A percentile compares a stretch with the other conserved stretches of the same genome.
These are phyloP conservation scores for Papio anubis DNA, from an alignment of 2,113 vertebrate species.

Conservation along the genomic window DNA sequence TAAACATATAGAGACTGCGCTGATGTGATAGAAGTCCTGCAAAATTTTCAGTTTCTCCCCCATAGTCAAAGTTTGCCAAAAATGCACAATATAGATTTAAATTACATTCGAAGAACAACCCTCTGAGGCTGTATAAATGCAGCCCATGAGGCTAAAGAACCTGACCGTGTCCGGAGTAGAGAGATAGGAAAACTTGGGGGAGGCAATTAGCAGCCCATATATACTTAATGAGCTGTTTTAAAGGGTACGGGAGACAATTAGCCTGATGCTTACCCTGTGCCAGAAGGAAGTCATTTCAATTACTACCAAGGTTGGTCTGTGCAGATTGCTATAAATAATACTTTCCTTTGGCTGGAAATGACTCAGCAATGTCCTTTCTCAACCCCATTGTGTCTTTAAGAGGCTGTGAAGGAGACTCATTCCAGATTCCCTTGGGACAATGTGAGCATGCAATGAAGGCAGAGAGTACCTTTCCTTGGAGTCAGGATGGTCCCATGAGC, in stretches of 20 bases:
- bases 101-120: background rate
- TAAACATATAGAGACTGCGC: background rate
- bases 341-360: constrained; percentile 25
- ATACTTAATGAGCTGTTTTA: background rate
- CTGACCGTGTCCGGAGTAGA: background rate
- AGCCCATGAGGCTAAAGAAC: background rate
- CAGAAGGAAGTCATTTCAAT: constrained; percentile 39
- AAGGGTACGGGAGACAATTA: constrained; percentile 6
- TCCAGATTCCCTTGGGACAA: background rate
- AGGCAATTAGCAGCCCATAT: background rate
- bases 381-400: background rate
- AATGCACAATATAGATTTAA: background rate
- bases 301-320: constrained; percentile 6
- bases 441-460: background rate
- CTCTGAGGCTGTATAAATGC: background rate
- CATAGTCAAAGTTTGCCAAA: background rate
- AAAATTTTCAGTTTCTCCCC: background rate
- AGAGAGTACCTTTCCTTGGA: background rate
- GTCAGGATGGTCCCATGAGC: background rate
- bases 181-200: background rate
- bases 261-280: background rate
- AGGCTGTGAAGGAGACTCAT: constrained; percentile 2
- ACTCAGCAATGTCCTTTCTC: background rate
- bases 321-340: constrained; percentile 13
- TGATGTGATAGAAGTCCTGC: background rate